A percentile compares a stretch with the other conserved stretches of the same genome.
Evolutionary conservation across 2,888 invertebrate species (phyloP).

Genomic region (Drosophila stalkeri): DNA sequence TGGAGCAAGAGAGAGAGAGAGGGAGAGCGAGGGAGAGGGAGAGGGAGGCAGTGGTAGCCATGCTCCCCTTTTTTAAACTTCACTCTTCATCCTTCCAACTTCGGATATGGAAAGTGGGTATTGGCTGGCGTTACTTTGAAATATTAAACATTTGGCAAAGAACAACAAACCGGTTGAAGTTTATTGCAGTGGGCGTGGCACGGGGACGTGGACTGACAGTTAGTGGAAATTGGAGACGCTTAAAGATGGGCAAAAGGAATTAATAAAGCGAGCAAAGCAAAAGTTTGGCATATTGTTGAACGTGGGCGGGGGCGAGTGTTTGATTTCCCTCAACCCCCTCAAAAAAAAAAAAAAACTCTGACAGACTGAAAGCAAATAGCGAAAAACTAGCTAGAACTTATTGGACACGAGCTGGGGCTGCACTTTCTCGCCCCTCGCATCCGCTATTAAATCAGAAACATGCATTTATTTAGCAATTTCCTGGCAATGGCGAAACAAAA

Average conservation of each 20-base stretch:
- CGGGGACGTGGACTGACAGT: conserved; percentile 7
- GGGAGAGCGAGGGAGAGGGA: neutral
- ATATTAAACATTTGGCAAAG: conserved; percentile 76
- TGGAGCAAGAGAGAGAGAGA: neutral
- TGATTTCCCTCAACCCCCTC: conserved; percentile 3
- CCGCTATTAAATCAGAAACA: conserved; percentile 71
- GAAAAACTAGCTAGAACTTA: conserved; percentile 30
- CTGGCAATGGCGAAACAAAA: conserved; percentile 45
- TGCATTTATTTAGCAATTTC: conserved; percentile 79
- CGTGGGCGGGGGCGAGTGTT: neutral
- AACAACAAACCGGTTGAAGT: conserved; percentile 72
- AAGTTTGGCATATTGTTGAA: neutral
- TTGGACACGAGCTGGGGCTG: conserved; percentile 1
- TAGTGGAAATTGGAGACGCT: conserved; percentile 62
- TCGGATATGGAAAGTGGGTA: conserved; percentile 55
- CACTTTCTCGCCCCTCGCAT: neutral
- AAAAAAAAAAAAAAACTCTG: conserved; percentile 12
- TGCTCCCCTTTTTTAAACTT: neutral
- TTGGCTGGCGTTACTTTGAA: conserved; percentile 75
- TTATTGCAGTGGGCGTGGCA: conserved; percentile 53
- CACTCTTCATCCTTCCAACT: neutral
- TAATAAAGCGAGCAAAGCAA: conserved; percentile 44
- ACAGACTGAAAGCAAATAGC: conserved; percentile 35
- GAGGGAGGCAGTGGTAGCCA: no score
- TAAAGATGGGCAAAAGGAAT: conserved; percentile 50